Base-by-base conservation (phyloP, 2,888 invertebrate genomes). In the Rhagonycha lutea region DNA sequence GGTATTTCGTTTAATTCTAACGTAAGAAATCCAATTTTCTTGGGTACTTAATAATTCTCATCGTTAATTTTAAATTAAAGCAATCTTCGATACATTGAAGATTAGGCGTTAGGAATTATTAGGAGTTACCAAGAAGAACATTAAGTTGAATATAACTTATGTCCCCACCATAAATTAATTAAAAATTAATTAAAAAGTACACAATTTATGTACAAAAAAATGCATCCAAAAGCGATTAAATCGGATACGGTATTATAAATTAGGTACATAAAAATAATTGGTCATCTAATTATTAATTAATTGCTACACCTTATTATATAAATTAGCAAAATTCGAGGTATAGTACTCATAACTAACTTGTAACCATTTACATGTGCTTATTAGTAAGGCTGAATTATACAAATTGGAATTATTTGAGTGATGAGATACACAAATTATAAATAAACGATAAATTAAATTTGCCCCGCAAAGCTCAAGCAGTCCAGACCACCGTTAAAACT, bases 211-310 rank as follows among this genome's bases (percentile, higher is more conserved):
- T 18, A 24, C 18, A 65, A 65, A 26, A 26, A 26, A 26, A 26
- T 23, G 24, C 26, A 65, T 67, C 67, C 26, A 67, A 67, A 28
- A 28, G 29, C 26, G 28, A 67, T 14, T 67, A 67, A 67, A 67
- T 67, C 14, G 26, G 11, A 67, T 28, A 67, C 67, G 26, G 67
- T 67, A 47, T 47, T 47, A 47, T 47, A 47, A 47, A 47, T 47
- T 29, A 67, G 29, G 26, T 67, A 67, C 26, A 14, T 67, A 67
- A 67, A 67, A 67, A 26, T 67, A 67, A 67, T 67, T 67, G 60
- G 23, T 23, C 60, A 69, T 69, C 47, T 18, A 68, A 68, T 28
- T 28, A n/a, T 32, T 68, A 60, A 69, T 12, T 60, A 67, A 14
- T n/a, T 28, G 29, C 14, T 60, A 61, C 23, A 69, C 47, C 69